These are phyloP conservation scores for Dromas ardeola DNA, from an alignment of 2,113 vertebrate species.

Conservation along the genomic window DNA sequence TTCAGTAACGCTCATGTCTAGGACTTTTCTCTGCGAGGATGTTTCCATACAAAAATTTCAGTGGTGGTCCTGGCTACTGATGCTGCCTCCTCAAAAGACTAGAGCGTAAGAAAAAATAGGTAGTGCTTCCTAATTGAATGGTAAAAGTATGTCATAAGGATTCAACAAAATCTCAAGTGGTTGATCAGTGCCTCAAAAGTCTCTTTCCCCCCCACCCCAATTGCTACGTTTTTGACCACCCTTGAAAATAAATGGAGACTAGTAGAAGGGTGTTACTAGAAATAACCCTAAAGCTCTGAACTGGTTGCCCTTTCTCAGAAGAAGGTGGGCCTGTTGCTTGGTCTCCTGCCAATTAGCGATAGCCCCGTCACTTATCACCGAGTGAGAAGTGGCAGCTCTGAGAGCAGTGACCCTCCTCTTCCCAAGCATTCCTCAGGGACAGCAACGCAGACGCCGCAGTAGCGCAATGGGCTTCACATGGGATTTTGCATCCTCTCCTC, in stretches of 20 bases:
- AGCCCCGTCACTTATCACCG: background rate
- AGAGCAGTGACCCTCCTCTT: background rate
- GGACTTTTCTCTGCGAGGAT: background rate
- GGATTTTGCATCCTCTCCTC: background rate
- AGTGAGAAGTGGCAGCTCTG: background rate
- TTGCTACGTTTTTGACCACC: background rate
- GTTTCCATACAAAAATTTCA: background rate
- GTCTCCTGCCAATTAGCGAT: background rate
- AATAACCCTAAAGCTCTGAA: background rate
- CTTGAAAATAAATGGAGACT: background rate
- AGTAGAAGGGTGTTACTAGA: background rate
- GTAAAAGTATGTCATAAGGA: background rate
- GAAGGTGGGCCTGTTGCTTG: background rate
- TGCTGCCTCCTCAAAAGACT: background rate
- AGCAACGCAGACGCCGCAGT: fast-evolving
- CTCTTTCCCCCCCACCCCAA: background rate
- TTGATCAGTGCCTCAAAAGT: background rate
- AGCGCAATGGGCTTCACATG: fast-evolving
- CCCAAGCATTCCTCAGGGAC: background rate
- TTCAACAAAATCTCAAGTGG: background rate
- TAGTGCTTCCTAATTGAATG: background rate
- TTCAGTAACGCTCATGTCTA: background rate
- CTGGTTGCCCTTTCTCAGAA: background rate
- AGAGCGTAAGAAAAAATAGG: background rate
- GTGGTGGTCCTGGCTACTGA: background rate